Base-by-base conservation (phyloP, 1,140 invertebrate species). In the Lordiphosa clarofinis region DNA sequence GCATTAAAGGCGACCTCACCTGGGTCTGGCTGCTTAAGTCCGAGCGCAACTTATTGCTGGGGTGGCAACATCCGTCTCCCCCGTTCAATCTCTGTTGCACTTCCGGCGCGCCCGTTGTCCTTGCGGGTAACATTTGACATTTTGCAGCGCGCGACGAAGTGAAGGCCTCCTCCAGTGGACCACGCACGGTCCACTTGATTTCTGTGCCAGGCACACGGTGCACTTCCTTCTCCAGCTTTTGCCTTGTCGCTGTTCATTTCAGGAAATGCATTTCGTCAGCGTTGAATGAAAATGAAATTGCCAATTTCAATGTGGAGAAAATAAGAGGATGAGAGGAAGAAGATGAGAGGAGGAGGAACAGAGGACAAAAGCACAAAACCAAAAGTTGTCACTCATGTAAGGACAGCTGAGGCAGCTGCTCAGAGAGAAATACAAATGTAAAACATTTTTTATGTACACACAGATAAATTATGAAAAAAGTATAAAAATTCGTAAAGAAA, bases 251-350 rank as follows among this genome's bases (percentile, higher is more conserved):
- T 62, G 55, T 72, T 65, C 71, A 75, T 82, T 82, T 68, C 76
- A 76, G 76, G 76, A 82, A 82, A 76, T 82, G 76, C 76, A 82
- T 82, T 82, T 82, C 76, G 72, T 82, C 76, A 75, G 59, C 62
- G 59, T 69, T 75, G 72, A 82, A 84, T 82, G 72, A 82, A 82
- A 82, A 73, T 50, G 63, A 82, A 82, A 82, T 82, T 82, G 76
- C 62, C 76, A 84, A 82, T 82, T 82, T 62, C 55, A 56, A 55
- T 57, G 59, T 47, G 55, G 46, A 21, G 21, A 21, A 21, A 21
- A 21, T 21, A 21, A 21, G n/a, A n/a, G n/a, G n/a, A n/a, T n/a
- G n/a, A n/a, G n/a, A n/a, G n/a, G n/a, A n/a, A n/a, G n/a, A n/a
- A n/a, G n/a, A n/a, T n/a, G n/a, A n/a, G n/a, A n/a, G n/a, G n/a